Evolutionary conservation across 2,888 invertebrate genomes (phyloP).

Genomic region (Drosophila falleni): DNA sequence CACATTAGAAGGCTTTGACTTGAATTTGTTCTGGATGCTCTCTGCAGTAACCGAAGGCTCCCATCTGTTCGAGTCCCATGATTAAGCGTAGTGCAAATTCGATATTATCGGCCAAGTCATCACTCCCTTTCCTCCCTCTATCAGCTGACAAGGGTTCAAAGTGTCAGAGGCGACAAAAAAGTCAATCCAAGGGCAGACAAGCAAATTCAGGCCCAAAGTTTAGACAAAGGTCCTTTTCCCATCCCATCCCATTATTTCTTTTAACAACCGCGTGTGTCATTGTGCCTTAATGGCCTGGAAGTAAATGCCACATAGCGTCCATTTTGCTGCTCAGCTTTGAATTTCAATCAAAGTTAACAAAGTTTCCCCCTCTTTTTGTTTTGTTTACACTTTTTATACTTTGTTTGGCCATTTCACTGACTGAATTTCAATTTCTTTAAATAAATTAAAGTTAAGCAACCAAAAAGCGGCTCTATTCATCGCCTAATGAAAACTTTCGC

Average conservation of each 20-base stretch:
- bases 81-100: constrained; percentile 49
- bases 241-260: background rate
- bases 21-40: constrained; percentile 34
- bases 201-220: constrained; percentile 43
- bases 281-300: constrained; percentile 60
- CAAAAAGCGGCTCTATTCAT: constrained; percentile 10
- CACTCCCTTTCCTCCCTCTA: constrained; percentile 4
- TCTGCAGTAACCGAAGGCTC: constrained; percentile 25
- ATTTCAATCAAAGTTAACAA: constrained; percentile 59
- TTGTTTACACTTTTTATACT: constrained; percentile 1
- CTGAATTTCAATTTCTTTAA: constrained; percentile 47
- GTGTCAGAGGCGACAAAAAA: constrained; percentile 57
- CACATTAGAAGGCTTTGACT: constrained; percentile 34
- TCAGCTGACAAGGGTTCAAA: constrained; percentile 60
- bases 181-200: constrained; percentile 48
- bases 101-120: constrained; percentile 57
- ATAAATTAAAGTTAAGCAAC: constrained; percentile 43
- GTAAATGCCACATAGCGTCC: constrained; percentile 43
- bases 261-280: constrained; percentile 45
- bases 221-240: constrained; percentile 49
- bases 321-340: constrained; percentile 36
- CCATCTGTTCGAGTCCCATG: constrained; percentile 26
- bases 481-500: constrained; percentile 18
- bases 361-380: constrained; percentile 22
- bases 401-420: constrained; percentile 1